Conservation (phyloP, 1,140 invertebrate species). For the Hylaeus volcanicus region DNA sequence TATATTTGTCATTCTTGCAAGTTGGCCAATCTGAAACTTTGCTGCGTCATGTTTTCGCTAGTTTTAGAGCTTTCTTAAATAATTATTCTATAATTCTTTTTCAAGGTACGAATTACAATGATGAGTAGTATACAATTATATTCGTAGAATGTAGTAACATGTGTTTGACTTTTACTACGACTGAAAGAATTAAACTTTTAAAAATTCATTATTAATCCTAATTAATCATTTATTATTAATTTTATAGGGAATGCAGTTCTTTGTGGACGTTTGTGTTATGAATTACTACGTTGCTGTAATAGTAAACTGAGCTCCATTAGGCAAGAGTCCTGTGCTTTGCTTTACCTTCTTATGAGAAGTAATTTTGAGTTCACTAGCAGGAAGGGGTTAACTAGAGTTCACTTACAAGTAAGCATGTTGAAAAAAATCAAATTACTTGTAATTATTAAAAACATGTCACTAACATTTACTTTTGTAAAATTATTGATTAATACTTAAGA, state of each 20-base stretch:
- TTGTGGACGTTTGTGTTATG: constrained; percentile 92
- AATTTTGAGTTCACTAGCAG: constrained; percentile 94
- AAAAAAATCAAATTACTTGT: not conserved
- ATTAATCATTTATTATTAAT: constrained; percentile 24
- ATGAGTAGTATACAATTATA: not conserved
- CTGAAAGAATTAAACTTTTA: constrained; percentile 2
- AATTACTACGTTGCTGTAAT: constrained; percentile 90
- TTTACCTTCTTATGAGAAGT: constrained; percentile 95
- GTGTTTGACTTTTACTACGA: too few species aligned
- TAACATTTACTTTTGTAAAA: too few species aligned
- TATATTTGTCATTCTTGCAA: constrained; percentile 93
- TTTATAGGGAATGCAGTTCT: constrained; percentile 88
- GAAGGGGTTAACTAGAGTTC: constrained; percentile 92
- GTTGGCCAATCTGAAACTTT: constrained; percentile 94
- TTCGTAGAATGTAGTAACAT: not conserved
- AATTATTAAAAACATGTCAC: too few species aligned
- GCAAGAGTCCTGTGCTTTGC: constrained; percentile 93
- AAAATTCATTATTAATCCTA: not conserved
- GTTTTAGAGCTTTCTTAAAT: constrained; percentile 93
- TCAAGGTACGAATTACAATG: constrained; percentile 83
- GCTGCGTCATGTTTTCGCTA: constrained; percentile 94
- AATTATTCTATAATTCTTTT: constrained; percentile 92
- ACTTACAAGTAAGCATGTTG: constrained; percentile 85
- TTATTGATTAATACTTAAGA: too few species aligned
- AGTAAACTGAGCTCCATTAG: constrained; percentile 89